Percentiles rank a stretch among this genome's conserved stretches.
phyloP scores from a whole-genome alignment of 2,113 vertebrate genomes.

The Buteo buteo region DNA sequence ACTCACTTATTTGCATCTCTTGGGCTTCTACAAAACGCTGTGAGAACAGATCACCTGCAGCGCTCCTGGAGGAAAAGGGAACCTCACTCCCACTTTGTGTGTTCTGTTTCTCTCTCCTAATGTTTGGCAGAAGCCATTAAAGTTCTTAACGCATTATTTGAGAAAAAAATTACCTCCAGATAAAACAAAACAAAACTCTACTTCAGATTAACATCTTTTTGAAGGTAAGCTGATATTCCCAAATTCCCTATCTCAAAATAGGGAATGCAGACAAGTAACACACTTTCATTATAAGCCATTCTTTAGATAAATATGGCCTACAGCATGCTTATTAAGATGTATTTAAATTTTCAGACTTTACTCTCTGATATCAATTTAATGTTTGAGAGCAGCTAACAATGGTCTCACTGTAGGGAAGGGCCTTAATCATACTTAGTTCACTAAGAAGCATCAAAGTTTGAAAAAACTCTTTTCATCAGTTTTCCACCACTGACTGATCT shows the following conservation, averaged over 20 bases:
- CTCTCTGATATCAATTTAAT: background rate
- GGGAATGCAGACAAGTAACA: background rate
- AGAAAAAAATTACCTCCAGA: background rate
- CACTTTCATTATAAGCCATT: background rate
- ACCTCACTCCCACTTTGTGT: background rate
- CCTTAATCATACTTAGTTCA: background rate
- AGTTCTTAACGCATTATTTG: background rate
- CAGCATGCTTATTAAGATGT: background rate
- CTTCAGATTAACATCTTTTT: background rate
- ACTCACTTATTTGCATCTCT: constrained; percentile 46
- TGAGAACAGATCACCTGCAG: background rate
- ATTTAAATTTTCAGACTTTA: background rate
- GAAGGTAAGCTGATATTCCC: background rate
- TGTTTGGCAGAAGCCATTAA: background rate
- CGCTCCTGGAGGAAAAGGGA: background rate
- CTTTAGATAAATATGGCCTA: background rate
- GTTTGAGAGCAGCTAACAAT: background rate
- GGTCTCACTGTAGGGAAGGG: background rate
- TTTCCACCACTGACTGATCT: background rate
- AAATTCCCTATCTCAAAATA: background rate
- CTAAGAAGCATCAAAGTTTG: background rate
- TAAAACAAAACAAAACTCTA: background rate
- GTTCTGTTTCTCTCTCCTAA: background rate
- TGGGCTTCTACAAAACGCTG: background rate
- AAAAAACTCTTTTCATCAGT: background rate